Conservation (phyloP, 2,888 invertebrate species). For the Dicranocentrus wangi region DNA sequence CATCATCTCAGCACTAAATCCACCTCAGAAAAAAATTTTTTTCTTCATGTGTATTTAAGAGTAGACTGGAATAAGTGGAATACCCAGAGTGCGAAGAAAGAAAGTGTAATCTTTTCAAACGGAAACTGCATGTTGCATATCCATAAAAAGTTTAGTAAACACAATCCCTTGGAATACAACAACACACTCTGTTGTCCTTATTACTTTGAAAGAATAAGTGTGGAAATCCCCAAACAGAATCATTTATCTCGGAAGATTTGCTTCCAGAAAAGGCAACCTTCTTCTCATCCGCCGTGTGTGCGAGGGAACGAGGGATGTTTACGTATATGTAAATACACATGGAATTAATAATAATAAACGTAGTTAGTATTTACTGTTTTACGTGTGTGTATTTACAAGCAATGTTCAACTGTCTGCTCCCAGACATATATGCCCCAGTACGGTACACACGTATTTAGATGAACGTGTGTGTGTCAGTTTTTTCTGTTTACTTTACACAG, state of each 20-base stretch:
- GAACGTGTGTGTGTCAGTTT: slow-evolving; percentile 23
- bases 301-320: not conserved
- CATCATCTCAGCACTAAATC: not conserved
- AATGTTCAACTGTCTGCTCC: too few relatives aligned
- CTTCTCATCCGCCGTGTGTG: too few relatives aligned
- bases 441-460: not conserved
- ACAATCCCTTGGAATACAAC: not conserved
- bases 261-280: not conserved
- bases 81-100: not conserved
- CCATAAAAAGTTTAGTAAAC: not conserved
- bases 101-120: not conserved
- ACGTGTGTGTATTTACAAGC: slow-evolving; percentile 2
- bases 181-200: too few relatives aligned
- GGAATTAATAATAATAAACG: not conserved
- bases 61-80: too few relatives aligned
- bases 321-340: not conserved
- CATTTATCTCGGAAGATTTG: slow-evolving; percentile 6
- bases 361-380: not conserved
- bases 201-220: not conserved
- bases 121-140: slow-evolving; percentile 7
- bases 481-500: slow-evolving; percentile 16
- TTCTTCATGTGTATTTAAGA: not conserved
- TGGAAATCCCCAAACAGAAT: not conserved
- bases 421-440: not conserved
- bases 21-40: not conserved